Conservation (phyloP, 2,113 vertebrate genomes). For the Pteronura brasiliensis region DNA sequence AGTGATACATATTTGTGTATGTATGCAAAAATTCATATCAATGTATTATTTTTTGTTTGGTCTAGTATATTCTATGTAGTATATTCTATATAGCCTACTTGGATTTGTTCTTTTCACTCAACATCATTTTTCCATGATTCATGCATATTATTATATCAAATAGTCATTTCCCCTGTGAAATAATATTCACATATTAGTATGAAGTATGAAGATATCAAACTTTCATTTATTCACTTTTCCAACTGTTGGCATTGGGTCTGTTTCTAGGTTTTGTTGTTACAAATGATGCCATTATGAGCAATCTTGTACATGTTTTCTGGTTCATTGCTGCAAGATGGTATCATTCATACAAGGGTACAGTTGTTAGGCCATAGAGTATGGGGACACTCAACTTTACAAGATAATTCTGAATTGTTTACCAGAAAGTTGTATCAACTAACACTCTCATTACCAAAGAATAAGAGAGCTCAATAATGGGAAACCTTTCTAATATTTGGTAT, state of each 20-base stretch:
- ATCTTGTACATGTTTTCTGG: not conserved
- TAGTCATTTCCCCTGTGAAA: not conserved
- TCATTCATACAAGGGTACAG: not conserved
- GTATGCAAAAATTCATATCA: not conserved
- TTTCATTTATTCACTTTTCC: not conserved
- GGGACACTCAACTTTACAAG: not conserved
- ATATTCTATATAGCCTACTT: not conserved
- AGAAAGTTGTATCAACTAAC: not conserved
- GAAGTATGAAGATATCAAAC: not conserved
- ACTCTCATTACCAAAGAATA: not conserved
- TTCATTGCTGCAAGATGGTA: not conserved
- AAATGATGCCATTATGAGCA: not conserved
- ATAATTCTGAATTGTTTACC: not conserved
- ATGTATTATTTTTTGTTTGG: not conserved
- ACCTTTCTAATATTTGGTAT: not conserved
- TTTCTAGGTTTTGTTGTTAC: not conserved
- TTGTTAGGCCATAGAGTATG: not conserved
- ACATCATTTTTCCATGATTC: not conserved
- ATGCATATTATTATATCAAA: not conserved
- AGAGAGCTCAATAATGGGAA: not conserved
- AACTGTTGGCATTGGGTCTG: too few relatives aligned
- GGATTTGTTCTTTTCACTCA: not conserved
- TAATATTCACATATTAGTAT: too few relatives aligned
- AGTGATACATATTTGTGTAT: not conserved
- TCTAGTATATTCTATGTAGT: too few relatives aligned